Evolutionary conservation across 2,888 invertebrate genomes (phyloP).

Genomic region (Cheilosia pagana): DNA sequence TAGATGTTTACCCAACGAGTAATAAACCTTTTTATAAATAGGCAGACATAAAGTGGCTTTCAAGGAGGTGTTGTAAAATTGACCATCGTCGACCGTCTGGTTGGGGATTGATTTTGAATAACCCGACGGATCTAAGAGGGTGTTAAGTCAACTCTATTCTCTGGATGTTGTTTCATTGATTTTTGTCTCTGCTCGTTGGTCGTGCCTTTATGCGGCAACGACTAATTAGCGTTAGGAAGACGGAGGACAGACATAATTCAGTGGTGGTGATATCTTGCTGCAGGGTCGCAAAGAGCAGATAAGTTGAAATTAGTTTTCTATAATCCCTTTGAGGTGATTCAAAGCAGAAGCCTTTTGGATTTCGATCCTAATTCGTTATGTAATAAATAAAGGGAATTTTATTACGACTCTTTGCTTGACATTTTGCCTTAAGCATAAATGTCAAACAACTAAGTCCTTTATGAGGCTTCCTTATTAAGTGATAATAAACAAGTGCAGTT

Average conservation of each 20-base stretch:
- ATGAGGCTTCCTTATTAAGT: too few relatives aligned
- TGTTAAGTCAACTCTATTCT: conserved; percentile 20
- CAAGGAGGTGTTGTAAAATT: conserved; percentile 16
- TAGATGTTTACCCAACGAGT: conserved; percentile 43
- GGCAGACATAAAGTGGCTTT: conserved; percentile 22
- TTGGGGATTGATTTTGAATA: conserved; percentile 32
- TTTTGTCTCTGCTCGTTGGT: background rate
- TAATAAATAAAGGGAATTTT: background rate
- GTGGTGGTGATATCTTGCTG: background rate
- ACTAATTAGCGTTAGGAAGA: conserved; percentile 32
- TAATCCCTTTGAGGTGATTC: conserved; percentile 31
- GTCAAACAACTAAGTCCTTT: too few relatives aligned
- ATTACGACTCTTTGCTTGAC: background rate
- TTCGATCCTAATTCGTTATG: background rate
- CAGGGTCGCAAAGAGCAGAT: background rate
- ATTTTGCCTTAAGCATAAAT: too few relatives aligned
- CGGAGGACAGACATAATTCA: conserved; percentile 14
- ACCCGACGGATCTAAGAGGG: conserved; percentile 12
- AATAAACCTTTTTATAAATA: conserved; percentile 43
- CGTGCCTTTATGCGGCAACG: conserved; percentile 10
- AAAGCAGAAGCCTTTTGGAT: background rate
- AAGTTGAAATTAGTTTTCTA: conserved; percentile 30
- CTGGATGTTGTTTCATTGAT: conserved; percentile 18
- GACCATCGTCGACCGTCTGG: conserved; percentile 1
- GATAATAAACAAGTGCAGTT: background rate